phyloP scores from a whole-genome alignment of 2,797 vertebrate species.

The Pseudochirops corinnae region DNA sequence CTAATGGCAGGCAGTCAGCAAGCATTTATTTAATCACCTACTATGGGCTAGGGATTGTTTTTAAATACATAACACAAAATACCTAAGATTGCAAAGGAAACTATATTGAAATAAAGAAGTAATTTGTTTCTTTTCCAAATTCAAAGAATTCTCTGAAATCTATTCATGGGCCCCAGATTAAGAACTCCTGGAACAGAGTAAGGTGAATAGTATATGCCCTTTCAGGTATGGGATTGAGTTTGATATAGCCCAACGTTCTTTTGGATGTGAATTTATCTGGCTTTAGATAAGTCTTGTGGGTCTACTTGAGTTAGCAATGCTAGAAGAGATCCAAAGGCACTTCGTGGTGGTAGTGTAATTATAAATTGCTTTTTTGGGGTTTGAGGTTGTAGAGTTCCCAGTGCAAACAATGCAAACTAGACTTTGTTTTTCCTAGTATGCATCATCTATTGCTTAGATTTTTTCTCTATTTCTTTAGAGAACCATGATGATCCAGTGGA shows the following conservation, averaged over 20 bases:
- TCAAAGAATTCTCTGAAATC: neutral
- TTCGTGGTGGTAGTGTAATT: neutral
- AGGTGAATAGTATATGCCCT: neutral
- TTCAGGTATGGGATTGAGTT: neutral
- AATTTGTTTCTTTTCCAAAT: neutral
- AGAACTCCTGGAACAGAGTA: neutral
- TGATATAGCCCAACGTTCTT: neutral
- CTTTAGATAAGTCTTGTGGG: conserved; percentile 30
- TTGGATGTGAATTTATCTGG: conserved; percentile 55
- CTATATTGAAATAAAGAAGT: neutral
- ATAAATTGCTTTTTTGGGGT: neutral
- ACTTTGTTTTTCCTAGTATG: neutral
- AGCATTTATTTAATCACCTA: neutral
- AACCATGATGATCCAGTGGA: neutral
- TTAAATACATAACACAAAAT: neutral
- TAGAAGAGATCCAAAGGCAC: conserved; percentile 26
- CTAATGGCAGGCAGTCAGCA: neutral
- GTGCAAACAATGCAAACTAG: neutral
- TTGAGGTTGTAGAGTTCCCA: neutral
- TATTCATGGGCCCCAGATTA: neutral
- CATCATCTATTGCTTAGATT: neutral
- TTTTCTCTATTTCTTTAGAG: neutral
- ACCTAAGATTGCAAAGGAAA: neutral
- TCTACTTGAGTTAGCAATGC: conserved; percentile 16
- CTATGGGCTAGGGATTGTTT: neutral